These are phyloP conservation scores for Myripristis murdjan DNA, from an alignment of 2,797 vertebrate genomes.

Conservation along the genomic window DNA sequence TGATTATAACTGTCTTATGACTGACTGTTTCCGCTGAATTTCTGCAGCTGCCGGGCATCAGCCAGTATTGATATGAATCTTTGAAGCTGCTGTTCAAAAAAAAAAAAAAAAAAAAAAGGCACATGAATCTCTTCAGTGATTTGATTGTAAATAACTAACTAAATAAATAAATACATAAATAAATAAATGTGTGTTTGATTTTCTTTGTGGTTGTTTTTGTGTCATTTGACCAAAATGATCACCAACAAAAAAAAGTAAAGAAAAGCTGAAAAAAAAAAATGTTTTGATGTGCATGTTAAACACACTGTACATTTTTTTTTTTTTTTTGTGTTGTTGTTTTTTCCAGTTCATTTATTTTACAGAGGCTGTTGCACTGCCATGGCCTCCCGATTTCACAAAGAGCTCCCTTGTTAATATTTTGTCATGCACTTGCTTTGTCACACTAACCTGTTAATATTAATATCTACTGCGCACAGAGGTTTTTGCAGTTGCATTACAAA, in stretches of 20 bases:
- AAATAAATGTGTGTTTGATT: too few species aligned
- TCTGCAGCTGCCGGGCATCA: constrained; percentile 24
- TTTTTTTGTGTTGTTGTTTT: too few species aligned
- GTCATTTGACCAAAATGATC: constrained; percentile 7
- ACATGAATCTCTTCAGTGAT: constrained; percentile 7
- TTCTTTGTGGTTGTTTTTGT: too few species aligned
- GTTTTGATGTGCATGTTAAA: too few species aligned
- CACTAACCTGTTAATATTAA: background rate
- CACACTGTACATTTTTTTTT: background rate
- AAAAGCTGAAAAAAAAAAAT: too few species aligned
- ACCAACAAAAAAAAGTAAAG: too few species aligned
- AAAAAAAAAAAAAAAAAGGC: constrained; percentile 16
- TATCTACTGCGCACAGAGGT: background rate
- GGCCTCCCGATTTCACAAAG: background rate
- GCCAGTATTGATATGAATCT: constrained; percentile 27
- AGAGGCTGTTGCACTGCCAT: background rate
- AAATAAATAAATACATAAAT: too few species aligned
- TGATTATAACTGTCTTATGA: constrained; percentile 38
- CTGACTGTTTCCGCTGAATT: constrained; percentile 15
- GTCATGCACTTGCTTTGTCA: background rate
- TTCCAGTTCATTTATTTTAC: background rate
- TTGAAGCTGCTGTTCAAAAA: constrained; percentile 32
- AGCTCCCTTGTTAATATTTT: constrained; percentile 10
- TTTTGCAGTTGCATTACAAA: constrained; percentile 30
- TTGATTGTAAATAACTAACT: too few species aligned